A percentile compares a stretch with the other conserved stretches of the same genome.
Conservation (phyloP, 2,113 vertebrate species). For the Brachirus orientalis region DNA sequence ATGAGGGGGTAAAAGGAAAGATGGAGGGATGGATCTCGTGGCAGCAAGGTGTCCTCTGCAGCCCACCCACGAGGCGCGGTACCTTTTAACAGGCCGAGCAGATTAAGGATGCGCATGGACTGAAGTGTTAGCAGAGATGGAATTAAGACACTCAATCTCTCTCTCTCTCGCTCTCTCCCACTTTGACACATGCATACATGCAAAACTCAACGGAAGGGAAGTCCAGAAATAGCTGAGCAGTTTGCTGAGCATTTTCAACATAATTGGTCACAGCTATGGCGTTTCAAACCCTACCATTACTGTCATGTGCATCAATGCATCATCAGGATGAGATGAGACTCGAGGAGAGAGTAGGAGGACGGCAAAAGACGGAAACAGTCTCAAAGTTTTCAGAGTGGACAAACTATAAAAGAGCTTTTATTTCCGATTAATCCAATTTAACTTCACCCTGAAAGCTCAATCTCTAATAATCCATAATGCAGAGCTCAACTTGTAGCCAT, state of each 20-base stretch:
- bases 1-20: slow-evolving; percentile 26
- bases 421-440: slow-evolving; percentile 46
- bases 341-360: slow-evolving; percentile 33
- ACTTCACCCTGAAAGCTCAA: slow-evolving; percentile 66
- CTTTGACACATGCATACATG: slow-evolving; percentile 15
- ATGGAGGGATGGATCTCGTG: slow-evolving; percentile 29
- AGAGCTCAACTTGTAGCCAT: slow-evolving; percentile 40
- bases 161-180: slow-evolving; percentile 12
- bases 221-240: slow-evolving; percentile 44
- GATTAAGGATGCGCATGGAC: slow-evolving; percentile 78
- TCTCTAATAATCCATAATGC: slow-evolving; percentile 59
- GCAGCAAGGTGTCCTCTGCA: slow-evolving; percentile 41
- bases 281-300: slow-evolving; percentile 52
- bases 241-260: slow-evolving; percentile 51
- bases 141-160: slow-evolving; percentile 73
- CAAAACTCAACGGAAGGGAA: slow-evolving; percentile 33
- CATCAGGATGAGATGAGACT: slow-evolving; percentile 37
- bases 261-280: slow-evolving; percentile 44
- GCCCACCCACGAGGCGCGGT: slow-evolving; percentile 20
- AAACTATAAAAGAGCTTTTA: slow-evolving; percentile 61
- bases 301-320: slow-evolving; percentile 50
- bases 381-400: slow-evolving; percentile 46
- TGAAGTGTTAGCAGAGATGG: slow-evolving; percentile 81
- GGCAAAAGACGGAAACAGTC: slow-evolving; percentile 22
- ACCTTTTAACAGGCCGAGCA: slow-evolving; percentile 85